phyloP scores from a whole-genome alignment of 2,888 invertebrate genomes.

The Ophioninae sp. region DNA sequence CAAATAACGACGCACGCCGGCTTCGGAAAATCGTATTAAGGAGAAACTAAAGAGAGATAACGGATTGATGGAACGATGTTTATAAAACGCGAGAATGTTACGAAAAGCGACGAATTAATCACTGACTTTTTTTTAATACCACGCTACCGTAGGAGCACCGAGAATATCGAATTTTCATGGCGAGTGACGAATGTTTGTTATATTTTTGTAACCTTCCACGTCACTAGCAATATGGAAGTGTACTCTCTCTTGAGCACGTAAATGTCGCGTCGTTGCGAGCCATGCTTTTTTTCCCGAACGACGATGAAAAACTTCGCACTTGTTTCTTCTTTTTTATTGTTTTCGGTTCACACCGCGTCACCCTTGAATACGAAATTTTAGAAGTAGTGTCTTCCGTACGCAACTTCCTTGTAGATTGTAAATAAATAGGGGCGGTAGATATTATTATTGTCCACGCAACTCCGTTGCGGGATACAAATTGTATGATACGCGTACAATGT shows the following conservation, averaged over 20 bases:
- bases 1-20: neutral
- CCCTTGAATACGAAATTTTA: slow-evolving; percentile 36
- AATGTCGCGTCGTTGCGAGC: slow-evolving; percentile 1
- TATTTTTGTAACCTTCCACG: neutral
- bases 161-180: neutral
- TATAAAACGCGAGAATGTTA: neutral
- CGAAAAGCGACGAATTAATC: neutral
- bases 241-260: neutral
- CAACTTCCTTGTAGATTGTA: slow-evolving; percentile 60
- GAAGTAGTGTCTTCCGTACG: slow-evolving; percentile 58
- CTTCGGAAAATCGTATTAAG: neutral
- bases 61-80: neutral
- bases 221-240: neutral
- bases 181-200: neutral
- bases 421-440: slow-evolving; percentile 51
- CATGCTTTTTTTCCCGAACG: slow-evolving; percentile 2
- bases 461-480: slow-evolving; percentile 37
- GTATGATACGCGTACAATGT: slow-evolving; percentile 15
- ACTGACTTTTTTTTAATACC: neutral
- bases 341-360: neutral
- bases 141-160: neutral
- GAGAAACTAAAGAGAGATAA: neutral
- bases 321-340: neutral
- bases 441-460: slow-evolving; percentile 38
- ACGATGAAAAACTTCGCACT: neutral